A percentile compares a stretch with the other conserved stretches of the same genome.
Evolutionary conservation across 2,888 invertebrate genomes (phyloP).

Genomic region (Gymnosoma rotundatum): DNA sequence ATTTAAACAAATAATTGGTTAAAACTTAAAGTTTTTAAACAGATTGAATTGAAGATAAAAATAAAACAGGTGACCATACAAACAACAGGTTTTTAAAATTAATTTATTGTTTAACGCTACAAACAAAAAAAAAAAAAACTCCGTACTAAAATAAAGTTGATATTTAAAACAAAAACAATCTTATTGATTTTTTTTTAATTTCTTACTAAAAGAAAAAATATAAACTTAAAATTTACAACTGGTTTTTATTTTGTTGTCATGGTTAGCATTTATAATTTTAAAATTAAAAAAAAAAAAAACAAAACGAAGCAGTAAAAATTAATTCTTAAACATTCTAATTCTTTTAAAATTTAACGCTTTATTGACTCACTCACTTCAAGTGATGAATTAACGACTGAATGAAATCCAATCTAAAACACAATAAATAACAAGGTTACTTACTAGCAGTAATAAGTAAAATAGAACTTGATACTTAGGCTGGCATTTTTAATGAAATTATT

Average conservation of each 20-base stretch:
- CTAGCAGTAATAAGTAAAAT: neutral
- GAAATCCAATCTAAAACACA: neutral
- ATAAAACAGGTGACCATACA: slow-evolving; percentile 10
- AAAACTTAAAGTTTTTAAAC: neutral
- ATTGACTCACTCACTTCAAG: slow-evolving; percentile 1
- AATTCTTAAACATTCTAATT: slow-evolving; percentile 30
- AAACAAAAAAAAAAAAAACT: slow-evolving; percentile 4
- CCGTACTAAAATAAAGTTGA: slow-evolving; percentile 44
- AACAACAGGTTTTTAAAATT: slow-evolving; percentile 35
- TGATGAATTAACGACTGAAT: neutral
- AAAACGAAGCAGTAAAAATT: slow-evolving; percentile 11
- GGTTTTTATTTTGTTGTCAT: slow-evolving; percentile 48
- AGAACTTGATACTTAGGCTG: neutral
- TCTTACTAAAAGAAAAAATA: slow-evolving; percentile 16
- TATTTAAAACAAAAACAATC: slow-evolving; percentile 35
- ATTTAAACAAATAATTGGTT: neutral
- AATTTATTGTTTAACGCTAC: slow-evolving; percentile 6
- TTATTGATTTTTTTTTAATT: slow-evolving; percentile 30
- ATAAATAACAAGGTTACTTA: slow-evolving; percentile 11
- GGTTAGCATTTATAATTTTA: slow-evolving; percentile 22
- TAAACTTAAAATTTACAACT: slow-evolving; percentile 59
- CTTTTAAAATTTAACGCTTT: slow-evolving; percentile 42
- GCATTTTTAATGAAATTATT: too few species aligned
- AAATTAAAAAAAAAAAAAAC: slow-evolving; percentile 1
- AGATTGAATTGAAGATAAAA: neutral